Evolutionary conservation across 1,140 invertebrate genomes (phyloP).

Genomic region (Drosophila insularis): DNA sequence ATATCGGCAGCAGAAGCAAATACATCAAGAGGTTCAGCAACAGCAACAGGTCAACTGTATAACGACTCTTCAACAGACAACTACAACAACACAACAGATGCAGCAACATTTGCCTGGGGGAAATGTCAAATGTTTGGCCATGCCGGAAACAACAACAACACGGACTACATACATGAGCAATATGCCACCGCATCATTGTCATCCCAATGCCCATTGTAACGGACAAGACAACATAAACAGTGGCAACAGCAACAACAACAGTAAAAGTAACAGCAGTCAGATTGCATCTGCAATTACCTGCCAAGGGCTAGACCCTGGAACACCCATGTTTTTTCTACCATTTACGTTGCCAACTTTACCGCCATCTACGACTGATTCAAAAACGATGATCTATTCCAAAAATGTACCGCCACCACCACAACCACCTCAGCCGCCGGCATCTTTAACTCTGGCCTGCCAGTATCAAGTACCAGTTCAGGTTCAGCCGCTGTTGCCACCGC

Average conservation of each 20-base stretch:
- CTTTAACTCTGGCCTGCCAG: slow-evolving; percentile 30
- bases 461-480: not conserved
- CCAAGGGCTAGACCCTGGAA: slow-evolving; percentile 8
- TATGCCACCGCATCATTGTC: slow-evolving; percentile 30
- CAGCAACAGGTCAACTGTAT: slow-evolving; percentile 59
- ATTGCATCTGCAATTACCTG: not conserved
- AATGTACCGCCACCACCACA: slow-evolving; percentile 47
- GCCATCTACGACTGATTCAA: slow-evolving; percentile 19
- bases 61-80: slow-evolving; percentile 60
- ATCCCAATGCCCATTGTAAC: slow-evolving; percentile 31
- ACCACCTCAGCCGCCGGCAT: slow-evolving; percentile 21
- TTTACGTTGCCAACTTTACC: slow-evolving; percentile 48
- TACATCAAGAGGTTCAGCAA: slow-evolving; percentile 8
- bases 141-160: slow-evolving; percentile 19
- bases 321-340: slow-evolving; percentile 65
- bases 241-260: slow-evolving; percentile 14
- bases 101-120: slow-evolving; percentile 40
- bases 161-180: slow-evolving; percentile 37
- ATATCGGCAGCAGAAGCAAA: slow-evolving; percentile 17
- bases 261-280: slow-evolving; percentile 12
- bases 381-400: slow-evolving; percentile 21
- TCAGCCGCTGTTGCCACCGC: not conserved
- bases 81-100: slow-evolving; percentile 59
- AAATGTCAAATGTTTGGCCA: slow-evolving; percentile 27
- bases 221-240: slow-evolving; percentile 7